Percentiles rank a stretch among this genome's conserved stretches.
phyloP scores from a whole-genome alignment of 2,888 invertebrate species.

The Drepanosiphum platanoidis region DNA sequence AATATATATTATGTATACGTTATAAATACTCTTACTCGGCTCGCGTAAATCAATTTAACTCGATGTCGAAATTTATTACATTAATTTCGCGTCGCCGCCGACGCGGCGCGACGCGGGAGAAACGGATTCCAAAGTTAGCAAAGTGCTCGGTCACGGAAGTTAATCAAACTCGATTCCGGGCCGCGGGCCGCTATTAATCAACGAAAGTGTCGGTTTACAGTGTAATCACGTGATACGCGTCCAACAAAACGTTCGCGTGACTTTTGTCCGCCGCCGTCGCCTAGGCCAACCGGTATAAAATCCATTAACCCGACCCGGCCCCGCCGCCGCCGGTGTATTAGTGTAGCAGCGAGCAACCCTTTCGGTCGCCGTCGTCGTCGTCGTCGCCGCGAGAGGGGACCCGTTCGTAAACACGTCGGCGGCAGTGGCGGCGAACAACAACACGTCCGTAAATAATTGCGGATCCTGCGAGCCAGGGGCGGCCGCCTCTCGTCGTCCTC shows the following conservation, averaged over 20 bases:
- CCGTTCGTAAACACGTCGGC: too few species aligned
- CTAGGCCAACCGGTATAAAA: slow-evolving; percentile 49
- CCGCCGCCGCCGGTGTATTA: not conserved
- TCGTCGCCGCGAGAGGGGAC: not conserved
- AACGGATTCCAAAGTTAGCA: slow-evolving; percentile 58
- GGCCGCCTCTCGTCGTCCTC: not conserved
- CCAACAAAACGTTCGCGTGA: slow-evolving; percentile 61
- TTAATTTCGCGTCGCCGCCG: slow-evolving; percentile 43
- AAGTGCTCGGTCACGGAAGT: slow-evolving; percentile 61
- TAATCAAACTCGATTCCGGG: slow-evolving; percentile 61
- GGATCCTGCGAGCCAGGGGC: too few species aligned
- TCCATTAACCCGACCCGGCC: slow-evolving; percentile 52
- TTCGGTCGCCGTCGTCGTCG: not conserved
- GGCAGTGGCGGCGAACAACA: not conserved
- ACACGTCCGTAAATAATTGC: slow-evolving; percentile 9
- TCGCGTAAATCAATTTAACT: slow-evolving; percentile 52
- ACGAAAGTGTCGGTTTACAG: slow-evolving; percentile 60
- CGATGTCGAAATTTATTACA: slow-evolving; percentile 59
- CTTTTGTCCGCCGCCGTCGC: slow-evolving; percentile 50
- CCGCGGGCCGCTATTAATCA: slow-evolving; percentile 58
- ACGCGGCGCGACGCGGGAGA: not conserved
- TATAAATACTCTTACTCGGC: not conserved
- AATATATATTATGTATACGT: not conserved
- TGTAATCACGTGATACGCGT: slow-evolving; percentile 61
- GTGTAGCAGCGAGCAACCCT: not conserved